Base-by-base conservation (phyloP, 2,888 invertebrate genomes). In the Protula sp. region DNA sequence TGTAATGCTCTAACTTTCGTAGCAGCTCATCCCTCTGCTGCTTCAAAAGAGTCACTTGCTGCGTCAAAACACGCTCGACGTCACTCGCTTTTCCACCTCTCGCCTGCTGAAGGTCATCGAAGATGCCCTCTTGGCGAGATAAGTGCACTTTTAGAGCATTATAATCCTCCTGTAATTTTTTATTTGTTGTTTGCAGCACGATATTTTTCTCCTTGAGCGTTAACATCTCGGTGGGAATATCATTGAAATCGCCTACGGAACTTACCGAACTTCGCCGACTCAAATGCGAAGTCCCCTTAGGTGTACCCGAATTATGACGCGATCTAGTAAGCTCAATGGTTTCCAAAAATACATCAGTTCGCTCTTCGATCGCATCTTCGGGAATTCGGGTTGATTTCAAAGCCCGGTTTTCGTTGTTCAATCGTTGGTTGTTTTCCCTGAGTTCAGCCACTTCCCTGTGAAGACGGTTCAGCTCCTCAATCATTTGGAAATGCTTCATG, bases 141-240 rank as follows among this genome's bases (percentile, higher is more conserved):
- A 64, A 45, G n/a, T 45, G 24, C 30, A 54, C 48, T 27, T 38
- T 51, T 48, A 65, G 54, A 24, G 47, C 27, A 24, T 53, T 54
- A 2, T 52, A 60, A 47, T 65, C 63, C 19, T 57, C 55, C 5
- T 28, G 27, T 29, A 59, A 30, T 26, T 61, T 30, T 38, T 54
- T 58, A 54, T 63, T 65, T 53, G 51, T 47, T 57, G 52, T 28
- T n/a, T 60, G 45, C 19, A 60, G 30, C 2, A n/a, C 22, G 1
- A 52, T 55, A 28, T 60, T n/a, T 50, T 65, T 63, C 24, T 67
- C 67, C 59, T 64, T 55, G 9, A 67, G 55, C 9, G 28, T 38
- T 19, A 61, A 47, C 27, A 61, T 24, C 30, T 60, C 63, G 4
- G 24, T 50, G 9, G 58, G 51, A 30, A 61, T 52, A 30, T 63